Base-by-base conservation (phyloP, 2,888 invertebrate species). In the Brenthis ino region DNA sequence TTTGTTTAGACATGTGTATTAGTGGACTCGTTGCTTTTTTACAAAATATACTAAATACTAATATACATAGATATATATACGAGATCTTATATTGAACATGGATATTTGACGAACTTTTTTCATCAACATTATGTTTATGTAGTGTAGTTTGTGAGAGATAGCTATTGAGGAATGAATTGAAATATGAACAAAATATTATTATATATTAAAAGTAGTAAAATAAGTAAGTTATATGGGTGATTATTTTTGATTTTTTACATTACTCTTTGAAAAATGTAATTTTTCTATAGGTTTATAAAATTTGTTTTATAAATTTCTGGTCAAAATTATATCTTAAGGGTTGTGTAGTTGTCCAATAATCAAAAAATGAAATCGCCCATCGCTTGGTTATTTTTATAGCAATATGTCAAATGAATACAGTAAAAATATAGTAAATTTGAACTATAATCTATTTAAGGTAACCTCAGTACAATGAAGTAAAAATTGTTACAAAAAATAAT, bases 21-120 rank as follows among this genome's bases (percentile, higher is more conserved):
- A 82, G 80, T 80, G 76, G 74, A 81, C 77, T 81, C 77, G 79
- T 82, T 84, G 85, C 86, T 85, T 83, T 82, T 78, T 78, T 76
- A 73, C 77, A 72, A 77, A 78, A 68, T 75, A 75, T 64, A 74
- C 73, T 79, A 75, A 79, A 75, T 64, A 74, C 73, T 78, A 76
- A 78, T 75, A 80, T 43, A 37, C 8, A 43, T 83, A 84, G 77
- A 77, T 82, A 82, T 80, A 82, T 80, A 82, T 82, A 82, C 74
- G 76, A 75, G 65, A 75, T 80, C 79, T 80, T 79, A 77, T 77
- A 77, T 75, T 75, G 74, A 76, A 79, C 76, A 76, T 77, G 11
- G 73, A 72, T 73, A 75, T 74, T 80, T 82, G 48, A 48, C 48
- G 80, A 74, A 77, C 75, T 82, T 28, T 84, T 84, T 81, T 80